Evolutionary conservation across 53 echinoderm and acorn worm species (phyloP).

Genomic region (Mesocentrotus franciscanus): DNA sequence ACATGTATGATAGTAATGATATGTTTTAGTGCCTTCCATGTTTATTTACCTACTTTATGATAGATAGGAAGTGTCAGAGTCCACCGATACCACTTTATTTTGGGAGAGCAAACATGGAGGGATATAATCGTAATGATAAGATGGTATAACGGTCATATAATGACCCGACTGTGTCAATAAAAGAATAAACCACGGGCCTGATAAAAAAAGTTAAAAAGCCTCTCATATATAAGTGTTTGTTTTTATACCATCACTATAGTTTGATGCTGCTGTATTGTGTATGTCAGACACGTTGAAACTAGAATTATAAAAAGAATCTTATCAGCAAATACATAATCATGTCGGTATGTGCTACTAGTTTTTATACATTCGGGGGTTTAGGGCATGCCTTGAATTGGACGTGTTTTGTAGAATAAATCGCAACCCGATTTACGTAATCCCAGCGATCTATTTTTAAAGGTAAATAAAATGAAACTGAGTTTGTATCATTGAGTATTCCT

Average conservation of each 20-base stretch:
- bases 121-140: neutral
- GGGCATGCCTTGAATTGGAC: no score
- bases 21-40: neutral
- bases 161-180: conserved; percentile 3
- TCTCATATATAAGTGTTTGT: neutral
- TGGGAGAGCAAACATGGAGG: conserved; percentile 4
- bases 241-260: neutral
- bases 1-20: no score
- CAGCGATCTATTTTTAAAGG: neutral
- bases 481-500: neutral
- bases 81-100: neutral
- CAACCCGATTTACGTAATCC: neutral
- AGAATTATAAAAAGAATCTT: neutral
- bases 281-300: neutral
- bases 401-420: neutral
- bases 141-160: conserved; percentile 26
- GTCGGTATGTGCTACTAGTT: no score
- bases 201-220: no score
- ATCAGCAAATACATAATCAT: neutral
- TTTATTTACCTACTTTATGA: conserved; percentile 32
- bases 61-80: conserved; percentile 37
- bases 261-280: neutral
- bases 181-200: neutral
- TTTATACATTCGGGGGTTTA: neutral
- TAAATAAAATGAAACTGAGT: neutral